These are phyloP conservation scores for Xylocampa areola DNA, from an alignment of 2,888 invertebrate genomes.

Conservation along the genomic window DNA sequence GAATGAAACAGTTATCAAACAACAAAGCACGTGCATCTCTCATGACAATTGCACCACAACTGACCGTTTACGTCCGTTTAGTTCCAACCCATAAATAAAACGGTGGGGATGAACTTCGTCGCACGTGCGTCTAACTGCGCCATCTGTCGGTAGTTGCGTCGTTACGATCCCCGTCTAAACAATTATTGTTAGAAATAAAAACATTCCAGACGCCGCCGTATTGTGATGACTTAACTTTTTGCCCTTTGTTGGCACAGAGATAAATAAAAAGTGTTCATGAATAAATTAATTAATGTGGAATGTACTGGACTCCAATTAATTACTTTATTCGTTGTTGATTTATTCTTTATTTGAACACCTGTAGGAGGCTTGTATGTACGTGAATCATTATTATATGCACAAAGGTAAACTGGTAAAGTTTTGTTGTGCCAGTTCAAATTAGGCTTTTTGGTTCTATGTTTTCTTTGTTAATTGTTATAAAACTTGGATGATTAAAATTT, in stretches of 20 bases:
- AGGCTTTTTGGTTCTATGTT: no score
- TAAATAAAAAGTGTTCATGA: slow-evolving; percentile 29
- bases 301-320: slow-evolving; percentile 28
- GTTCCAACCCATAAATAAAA: slow-evolving; percentile 42
- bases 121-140: slow-evolving; percentile 54
- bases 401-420: no score
- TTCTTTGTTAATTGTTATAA: no score
- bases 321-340: neutral
- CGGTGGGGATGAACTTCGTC: slow-evolving; percentile 41
- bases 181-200: slow-evolving; percentile 48
- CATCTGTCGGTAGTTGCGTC: slow-evolving; percentile 46
- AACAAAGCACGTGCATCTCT: slow-evolving; percentile 1
- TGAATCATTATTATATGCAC: no score
- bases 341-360: neutral
- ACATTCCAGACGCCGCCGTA: slow-evolving; percentile 36
- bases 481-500: no score
- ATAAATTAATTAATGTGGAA: slow-evolving; percentile 32
- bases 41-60: slow-evolving; percentile 29
- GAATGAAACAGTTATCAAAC: neutral
- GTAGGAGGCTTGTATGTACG: no score
- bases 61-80: slow-evolving; percentile 18
- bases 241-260: slow-evolving; percentile 3
- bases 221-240: slow-evolving; percentile 32
- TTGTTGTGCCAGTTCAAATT: no score
- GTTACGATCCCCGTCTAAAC: slow-evolving; percentile 49